These are phyloP conservation scores for Tipula vernalis DNA, from an alignment of 2,888 invertebrate species.

Conservation along the genomic window DNA sequence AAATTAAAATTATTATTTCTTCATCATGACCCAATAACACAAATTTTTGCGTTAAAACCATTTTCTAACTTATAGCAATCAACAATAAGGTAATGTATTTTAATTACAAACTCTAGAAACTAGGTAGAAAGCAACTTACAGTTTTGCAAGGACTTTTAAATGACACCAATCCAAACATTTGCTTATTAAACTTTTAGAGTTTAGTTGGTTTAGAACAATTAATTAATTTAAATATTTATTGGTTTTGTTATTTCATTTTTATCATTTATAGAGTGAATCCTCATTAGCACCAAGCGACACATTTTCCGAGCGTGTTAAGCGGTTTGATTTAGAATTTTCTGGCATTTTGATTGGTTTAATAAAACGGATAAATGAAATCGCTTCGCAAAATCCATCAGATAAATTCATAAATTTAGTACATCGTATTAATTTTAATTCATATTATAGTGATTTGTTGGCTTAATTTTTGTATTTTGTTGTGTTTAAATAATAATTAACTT, in stretches of 20 bases:
- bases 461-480: not conserved
- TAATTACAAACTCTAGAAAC: no score
- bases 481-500: not conserved
- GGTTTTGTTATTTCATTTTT: not conserved
- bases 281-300: constrained; percentile 30
- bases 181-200: no score
- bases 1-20: no score
- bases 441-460: not conserved
- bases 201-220: not conserved
- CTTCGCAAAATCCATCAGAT: constrained; percentile 31
- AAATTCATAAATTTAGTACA: constrained; percentile 34
- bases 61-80: no score
- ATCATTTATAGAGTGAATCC: constrained; percentile 25
- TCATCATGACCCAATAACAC: no score
- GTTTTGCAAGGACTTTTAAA: no score
- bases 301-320: constrained; percentile 31
- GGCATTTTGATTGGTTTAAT: constrained; percentile 30
- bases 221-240: not conserved
- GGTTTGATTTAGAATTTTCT: constrained; percentile 33
- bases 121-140: no score
- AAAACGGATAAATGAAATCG: constrained; percentile 31
- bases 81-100: no score
- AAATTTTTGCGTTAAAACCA: no score
- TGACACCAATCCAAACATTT: no score
- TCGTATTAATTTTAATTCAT: constrained; percentile 16